Conservation (phyloP, 2,797 vertebrate genomes). For the Emydoidea blandingii region DNA sequence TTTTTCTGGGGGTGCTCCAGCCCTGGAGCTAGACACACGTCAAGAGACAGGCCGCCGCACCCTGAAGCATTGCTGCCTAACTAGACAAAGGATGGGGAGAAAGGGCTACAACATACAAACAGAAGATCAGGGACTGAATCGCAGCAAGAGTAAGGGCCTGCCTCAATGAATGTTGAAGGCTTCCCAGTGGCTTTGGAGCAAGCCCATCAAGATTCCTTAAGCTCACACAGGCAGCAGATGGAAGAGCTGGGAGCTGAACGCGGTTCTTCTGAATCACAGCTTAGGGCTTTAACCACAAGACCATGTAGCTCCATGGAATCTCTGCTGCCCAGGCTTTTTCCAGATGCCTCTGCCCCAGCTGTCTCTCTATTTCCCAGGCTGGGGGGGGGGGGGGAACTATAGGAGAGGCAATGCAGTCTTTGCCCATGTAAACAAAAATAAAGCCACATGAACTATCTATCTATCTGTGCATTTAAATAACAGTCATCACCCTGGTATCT, state of each 20-base stretch:
- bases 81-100: not conserved
- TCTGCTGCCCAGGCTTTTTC: fast-evolving
- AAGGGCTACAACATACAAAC: not conserved
- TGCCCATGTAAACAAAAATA: not conserved
- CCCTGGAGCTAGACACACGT: not conserved
- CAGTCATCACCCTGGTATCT: not conserved
- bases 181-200: not conserved
- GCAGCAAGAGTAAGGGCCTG: not conserved
- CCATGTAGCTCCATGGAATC: not conserved
- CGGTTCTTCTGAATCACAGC: not conserved
- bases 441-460: conserved; percentile 15
- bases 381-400: not conserved
- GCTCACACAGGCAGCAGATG: conserved; percentile 7
- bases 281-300: fast-evolving
- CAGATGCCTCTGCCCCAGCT: not conserved
- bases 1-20: too few relatives aligned
- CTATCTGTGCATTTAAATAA: not conserved
- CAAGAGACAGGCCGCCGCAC: not conserved
- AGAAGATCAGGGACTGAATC: not conserved
- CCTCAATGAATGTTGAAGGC: not conserved
- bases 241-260: not conserved
- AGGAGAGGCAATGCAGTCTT: not conserved
- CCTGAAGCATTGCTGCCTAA: not conserved
- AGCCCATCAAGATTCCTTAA: not conserved
- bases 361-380: not conserved